phyloP scores from a whole-genome alignment of 1,140 invertebrate genomes.

The Nebria ingens region DNA sequence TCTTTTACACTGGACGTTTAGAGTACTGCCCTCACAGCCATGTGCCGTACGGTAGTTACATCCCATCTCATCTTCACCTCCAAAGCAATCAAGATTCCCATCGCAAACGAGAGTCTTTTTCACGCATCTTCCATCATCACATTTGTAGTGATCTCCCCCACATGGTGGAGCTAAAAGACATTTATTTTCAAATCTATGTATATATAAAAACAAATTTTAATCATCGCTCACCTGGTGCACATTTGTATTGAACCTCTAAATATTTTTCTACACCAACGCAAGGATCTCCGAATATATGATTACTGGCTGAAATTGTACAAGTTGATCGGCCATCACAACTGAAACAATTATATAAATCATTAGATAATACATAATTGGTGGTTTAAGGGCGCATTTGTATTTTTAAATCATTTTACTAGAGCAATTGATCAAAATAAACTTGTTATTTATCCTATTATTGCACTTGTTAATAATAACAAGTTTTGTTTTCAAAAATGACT shows the following conservation, averaged over 20 bases:
- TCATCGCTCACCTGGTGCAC: neutral
- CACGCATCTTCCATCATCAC: neutral
- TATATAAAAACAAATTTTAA: constrained; percentile 1
- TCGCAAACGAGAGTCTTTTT: neutral
- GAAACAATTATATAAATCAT: neutral
- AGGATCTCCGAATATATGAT: neutral
- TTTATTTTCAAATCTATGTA: neutral
- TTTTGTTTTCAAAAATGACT: neutral
- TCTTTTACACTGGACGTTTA: neutral
- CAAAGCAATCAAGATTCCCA: neutral
- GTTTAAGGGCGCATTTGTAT: no score
- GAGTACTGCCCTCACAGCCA: neutral
- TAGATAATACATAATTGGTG: no score
- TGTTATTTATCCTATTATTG: neutral
- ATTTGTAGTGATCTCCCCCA: neutral
- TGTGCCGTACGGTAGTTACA: neutral
- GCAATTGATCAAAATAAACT: neutral
- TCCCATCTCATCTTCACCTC: neutral
- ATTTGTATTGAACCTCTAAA: neutral
- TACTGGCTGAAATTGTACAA: neutral
- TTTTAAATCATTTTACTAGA: neutral
- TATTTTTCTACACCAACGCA: neutral
- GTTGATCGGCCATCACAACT: neutral
- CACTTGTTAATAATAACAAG: neutral
- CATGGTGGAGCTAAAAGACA: neutral